Base-by-base conservation (phyloP, 2,113 vertebrate species). In the Thymallus thymallus region DNA sequence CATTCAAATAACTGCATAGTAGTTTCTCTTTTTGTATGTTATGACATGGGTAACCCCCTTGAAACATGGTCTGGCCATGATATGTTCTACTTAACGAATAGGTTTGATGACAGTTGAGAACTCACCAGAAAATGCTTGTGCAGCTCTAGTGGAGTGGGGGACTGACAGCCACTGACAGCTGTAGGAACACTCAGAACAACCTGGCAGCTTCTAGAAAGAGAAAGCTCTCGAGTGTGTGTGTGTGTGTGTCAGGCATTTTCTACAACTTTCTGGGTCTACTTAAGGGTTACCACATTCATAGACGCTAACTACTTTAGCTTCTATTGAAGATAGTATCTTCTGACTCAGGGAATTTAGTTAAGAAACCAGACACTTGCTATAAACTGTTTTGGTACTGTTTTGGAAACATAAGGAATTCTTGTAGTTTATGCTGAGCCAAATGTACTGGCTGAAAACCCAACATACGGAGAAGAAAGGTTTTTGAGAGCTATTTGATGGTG, bases 71-170 rank as follows among this genome's bases (percentile, higher is more conserved):
- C 76, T 81, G 73, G 69, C 80, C 89, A 82, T 87, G 88, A 90
- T 91, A 82, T 84, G 76, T 76, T 88, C 89, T 93, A 93, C 93
- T 94, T 93, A 87, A 80, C 88, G 91, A 85, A 76, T 72, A 79
- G 81, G 79, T 60, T 64, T 86, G 79, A 58, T 87, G 74, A 93
- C 93, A 94, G 92, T 91, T 94, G 93, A 93, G 91, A 90, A 88
- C 83, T 84, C 73, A 80, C 86, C 41, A 87, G 88, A 85, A 92
- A 92, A 92, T 92, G 91, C 85, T 79, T 82, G 51, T 65, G 82
- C 81, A 81, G 70, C 67, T 75, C 72, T 78, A 78, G 14, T 69
- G 63, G 77, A 71, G 67, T 6, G 24, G 76, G 81, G 26, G 58
- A 35, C 46, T 45, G 23, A 32, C 71, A 68, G 73, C 29, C 5